Evolutionary conservation across 2,113 vertebrate species (phyloP), one percentile per base, ranked within the genome.

Genomic region (Gopherus flavomarginatus): DNA sequence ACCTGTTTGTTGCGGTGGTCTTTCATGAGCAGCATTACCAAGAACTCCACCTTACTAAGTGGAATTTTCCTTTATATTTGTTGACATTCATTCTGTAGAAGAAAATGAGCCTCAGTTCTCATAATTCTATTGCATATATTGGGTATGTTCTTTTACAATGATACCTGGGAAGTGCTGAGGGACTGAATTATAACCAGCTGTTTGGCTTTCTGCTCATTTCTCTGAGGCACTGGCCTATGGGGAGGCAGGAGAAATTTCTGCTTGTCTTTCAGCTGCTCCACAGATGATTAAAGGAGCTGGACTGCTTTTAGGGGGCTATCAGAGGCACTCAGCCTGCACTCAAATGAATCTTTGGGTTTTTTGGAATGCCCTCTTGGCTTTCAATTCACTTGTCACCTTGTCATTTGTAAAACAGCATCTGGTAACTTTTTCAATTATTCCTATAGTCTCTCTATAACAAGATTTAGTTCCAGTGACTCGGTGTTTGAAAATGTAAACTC

Each of bases 221-320:
- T 21, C 75, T 90, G 93, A 94, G 77, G 89, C 29, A 17, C 27
- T 38, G 49, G 22, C 56, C 83, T 56, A 3, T 19, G 4, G 10
- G 24, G 83, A 95, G 84, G 85, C 88, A 83, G 84, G 65, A 93
- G 94, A 93, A 87, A n/a, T 85, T 52, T 84, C 62, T 90, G 52
- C 56, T 1, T 88, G 87, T 79, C 84, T 95, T 91, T 89, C 50
- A 77, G 91, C 93, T 81, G 69, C 81, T 86, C 16, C 0, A 1
- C 79, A 83, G 85, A 2, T 24, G 81, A 91, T 96, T 79, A 93
- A 88, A 52, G 44, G 86, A 86, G 38, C 59, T 85, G 14, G 78
- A 29, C 69, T 93, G 72, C 6, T 1, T 3, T 52, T 2, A 2
- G 9, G 29, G 38, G 17, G 4, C 69, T 81, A 59, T 35, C 26